phyloP scores from a whole-genome alignment of 2,797 vertebrate genomes.

The Hybognathus amarus region DNA sequence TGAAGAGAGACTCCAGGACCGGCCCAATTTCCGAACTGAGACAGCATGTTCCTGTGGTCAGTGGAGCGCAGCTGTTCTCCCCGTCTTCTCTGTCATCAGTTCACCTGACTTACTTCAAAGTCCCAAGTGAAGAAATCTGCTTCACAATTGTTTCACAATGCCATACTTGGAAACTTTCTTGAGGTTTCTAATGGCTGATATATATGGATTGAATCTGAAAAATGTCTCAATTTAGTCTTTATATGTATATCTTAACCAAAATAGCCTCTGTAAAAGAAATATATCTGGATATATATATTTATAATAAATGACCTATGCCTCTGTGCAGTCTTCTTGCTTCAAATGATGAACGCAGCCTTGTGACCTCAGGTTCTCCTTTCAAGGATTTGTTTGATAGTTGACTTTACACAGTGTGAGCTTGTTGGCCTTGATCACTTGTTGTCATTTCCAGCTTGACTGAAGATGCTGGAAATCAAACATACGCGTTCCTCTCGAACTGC shows the following conservation, averaged over 20 bases:
- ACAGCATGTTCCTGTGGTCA: constrained; percentile 46
- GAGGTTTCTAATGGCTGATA: background rate
- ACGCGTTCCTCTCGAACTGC: constrained; percentile 91
- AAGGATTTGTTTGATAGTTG: constrained; percentile 15
- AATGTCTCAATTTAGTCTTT: background rate
- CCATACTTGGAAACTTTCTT: background rate
- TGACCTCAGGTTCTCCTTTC: background rate
- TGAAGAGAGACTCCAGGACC: constrained; percentile 75
- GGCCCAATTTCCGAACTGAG: constrained; percentile 59
- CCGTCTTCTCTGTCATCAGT: constrained; percentile 51
- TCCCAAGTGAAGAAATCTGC: constrained; percentile 6
- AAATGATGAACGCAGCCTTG: background rate
- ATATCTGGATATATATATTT: background rate
- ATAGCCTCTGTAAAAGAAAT: background rate
- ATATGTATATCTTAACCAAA: background rate
- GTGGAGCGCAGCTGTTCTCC: constrained; percentile 58
- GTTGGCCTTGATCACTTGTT: constrained; percentile 17
- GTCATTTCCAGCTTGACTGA: constrained; percentile 4
- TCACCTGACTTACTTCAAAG: constrained; percentile 25
- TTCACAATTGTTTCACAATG: background rate
- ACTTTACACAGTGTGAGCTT: background rate
- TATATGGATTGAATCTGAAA: background rate
- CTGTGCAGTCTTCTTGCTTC: constrained; percentile 2
- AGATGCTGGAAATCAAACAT: constrained; percentile 79
- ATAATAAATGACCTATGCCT: background rate